Evolutionary conservation across 2,888 invertebrate species (phyloP), one percentile per base, ranked within the genome.

Genomic region (Tuberolachnus salignus): DNA sequence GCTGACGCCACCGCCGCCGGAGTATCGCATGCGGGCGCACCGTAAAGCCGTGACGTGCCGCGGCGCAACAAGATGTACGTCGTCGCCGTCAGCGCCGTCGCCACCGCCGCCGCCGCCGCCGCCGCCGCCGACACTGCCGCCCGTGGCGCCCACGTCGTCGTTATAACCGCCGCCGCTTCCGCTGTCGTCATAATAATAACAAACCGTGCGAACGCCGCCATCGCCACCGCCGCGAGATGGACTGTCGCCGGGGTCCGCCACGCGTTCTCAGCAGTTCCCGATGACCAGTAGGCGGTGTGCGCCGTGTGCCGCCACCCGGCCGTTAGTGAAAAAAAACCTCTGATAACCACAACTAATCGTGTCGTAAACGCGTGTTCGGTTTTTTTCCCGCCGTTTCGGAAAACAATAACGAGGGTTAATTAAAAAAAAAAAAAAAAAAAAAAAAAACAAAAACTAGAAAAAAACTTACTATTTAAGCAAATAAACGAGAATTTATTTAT

Each of bases 251-350:
- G 21, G 34, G 26, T 16, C 13, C 69, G 55, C 57, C 70, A 57
- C 57, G 55, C 70, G 70, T 19, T 70, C 55, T 70, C 26, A 23
- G 23, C 42, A 44, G 70, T 70, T 44, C 44, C 44, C 70, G 55
- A 57, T 70, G 55, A 70, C 21, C 70, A 44, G 59, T 13, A 42
- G 19, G 44, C 42, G 19, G 44, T 49, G 66, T 23, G 14, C 44
- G 51, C 70, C 70, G 55, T 55, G 70, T 70, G 70, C 55, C 44
- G 55, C 44, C 70, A 21, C 16, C 67, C 55, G 70, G 21, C 55
- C 70, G 55, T 21, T 57, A 51, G 34, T 69, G 19, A 34, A 34
- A 34, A 34, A 34, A n/a, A n/a, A n/a, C n/a, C n/a, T n/a, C n/a
- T n/a, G n/a, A n/a, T n/a, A n/a, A n/a, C n/a, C n/a, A n/a, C n/a